phyloP scores from a whole-genome alignment of 2,888 invertebrate species.

The Drosophila affinis region DNA sequence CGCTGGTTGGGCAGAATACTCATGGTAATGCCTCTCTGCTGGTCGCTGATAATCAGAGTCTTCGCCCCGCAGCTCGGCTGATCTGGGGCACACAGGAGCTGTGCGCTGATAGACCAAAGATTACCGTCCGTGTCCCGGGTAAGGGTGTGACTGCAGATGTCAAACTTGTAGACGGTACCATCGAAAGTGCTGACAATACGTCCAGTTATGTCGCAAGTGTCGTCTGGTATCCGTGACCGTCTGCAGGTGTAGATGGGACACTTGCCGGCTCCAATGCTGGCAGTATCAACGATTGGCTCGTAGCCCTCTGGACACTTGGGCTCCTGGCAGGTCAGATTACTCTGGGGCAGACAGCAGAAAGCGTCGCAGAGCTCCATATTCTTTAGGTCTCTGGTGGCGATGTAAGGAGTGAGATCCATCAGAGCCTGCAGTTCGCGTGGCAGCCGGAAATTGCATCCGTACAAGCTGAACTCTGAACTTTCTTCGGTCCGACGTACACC shows the following conservation, averaged over 20 bases:
- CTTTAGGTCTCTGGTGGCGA: neutral
- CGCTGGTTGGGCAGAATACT: neutral
- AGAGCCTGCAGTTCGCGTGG: conserved; percentile 1
- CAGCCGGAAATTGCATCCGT: conserved; percentile 4
- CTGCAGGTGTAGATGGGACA: no score
- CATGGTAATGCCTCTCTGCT: neutral
- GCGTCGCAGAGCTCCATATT: neutral
- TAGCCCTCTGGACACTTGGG: conserved; percentile 5
- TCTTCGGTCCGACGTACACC: neutral
- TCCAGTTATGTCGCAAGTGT: no score
- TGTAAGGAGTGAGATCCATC: no score
- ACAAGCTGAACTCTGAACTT: neutral
- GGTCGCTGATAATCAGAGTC: neutral
- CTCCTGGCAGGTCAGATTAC: conserved; percentile 5
- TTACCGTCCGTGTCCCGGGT: no score
- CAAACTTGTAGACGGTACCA: no score
- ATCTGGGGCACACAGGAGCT: neutral
- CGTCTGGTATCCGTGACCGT: no score
- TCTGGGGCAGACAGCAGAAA: conserved; percentile 3
- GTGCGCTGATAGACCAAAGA: neutral
- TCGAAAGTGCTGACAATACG: no score
- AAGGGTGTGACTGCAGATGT: no score
- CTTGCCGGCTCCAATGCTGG: no score
- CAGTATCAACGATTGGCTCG: neutral
- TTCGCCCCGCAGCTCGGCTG: no score